These are phyloP conservation scores for Turritopsis rubra DNA, from an alignment of 30 jellyfish, hydroid and myxozoan species.

Conservation along the genomic window DNA sequence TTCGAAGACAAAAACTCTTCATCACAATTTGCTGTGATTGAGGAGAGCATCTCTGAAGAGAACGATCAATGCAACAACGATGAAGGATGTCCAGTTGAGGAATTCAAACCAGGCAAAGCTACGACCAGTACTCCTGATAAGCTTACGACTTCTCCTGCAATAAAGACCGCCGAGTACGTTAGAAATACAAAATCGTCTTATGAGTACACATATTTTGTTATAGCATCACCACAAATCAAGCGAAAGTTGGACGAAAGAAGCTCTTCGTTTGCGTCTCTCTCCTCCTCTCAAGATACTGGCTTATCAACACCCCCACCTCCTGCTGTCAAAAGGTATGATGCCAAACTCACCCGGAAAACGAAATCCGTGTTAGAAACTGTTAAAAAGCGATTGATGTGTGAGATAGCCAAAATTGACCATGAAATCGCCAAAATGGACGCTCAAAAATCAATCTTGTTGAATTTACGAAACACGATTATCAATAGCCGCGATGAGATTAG, in stretches of 20 bases:
- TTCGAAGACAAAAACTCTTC: neutral
- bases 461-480: conserved; percentile 7
- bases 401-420: neutral
- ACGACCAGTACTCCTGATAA: neutral
- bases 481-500: neutral
- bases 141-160: neutral
- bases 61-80: neutral
- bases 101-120: neutral
- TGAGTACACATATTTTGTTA: conserved; percentile 15
- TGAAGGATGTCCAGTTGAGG: neutral
- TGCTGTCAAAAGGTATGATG: neutral
- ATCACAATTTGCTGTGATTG: neutral
- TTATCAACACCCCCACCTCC: neutral
- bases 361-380: neutral
- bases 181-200: neutral
- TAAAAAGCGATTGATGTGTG: neutral
- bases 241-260: neutral
- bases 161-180: neutral
- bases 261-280: neutral
- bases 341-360: neutral
- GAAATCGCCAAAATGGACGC: conserved; percentile 19
- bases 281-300: conserved; percentile 1
- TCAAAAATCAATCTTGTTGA: neutral
- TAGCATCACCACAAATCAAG: conserved; percentile 3
- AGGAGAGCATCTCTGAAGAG: neutral